Conservation (phyloP, 2,888 invertebrate genomes). For the Hirtodrosophila confusa region DNA sequence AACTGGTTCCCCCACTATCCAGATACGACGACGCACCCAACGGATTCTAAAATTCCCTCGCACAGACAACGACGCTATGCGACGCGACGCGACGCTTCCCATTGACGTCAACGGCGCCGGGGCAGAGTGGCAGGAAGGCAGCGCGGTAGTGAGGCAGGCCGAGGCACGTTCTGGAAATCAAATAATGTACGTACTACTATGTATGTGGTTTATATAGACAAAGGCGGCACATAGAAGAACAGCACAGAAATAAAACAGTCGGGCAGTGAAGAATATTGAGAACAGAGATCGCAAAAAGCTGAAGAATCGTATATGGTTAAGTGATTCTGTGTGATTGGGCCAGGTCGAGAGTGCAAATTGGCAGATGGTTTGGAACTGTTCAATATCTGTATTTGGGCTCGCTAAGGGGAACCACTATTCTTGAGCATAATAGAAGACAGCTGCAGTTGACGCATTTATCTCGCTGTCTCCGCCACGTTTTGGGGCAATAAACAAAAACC, state of each 20-base stretch:
- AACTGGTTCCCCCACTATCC: constrained; percentile 39
- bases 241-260: constrained; percentile 49
- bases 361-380: constrained; percentile 58
- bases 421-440: constrained; percentile 13
- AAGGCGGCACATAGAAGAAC: constrained; percentile 37
- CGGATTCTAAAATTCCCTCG: constrained; percentile 30
- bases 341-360: constrained; percentile 71
- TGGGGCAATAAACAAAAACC: constrained; percentile 54
- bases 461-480: neutral
- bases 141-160: constrained; percentile 66
- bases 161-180: constrained; percentile 78
- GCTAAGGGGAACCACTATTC: constrained; percentile 25
- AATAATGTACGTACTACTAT: constrained; percentile 46
- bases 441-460: constrained; percentile 47
- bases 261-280: constrained; percentile 12
- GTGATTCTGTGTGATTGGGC: constrained; percentile 34
- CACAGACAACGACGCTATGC: constrained; percentile 11
- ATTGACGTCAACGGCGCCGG: constrained; percentile 71
- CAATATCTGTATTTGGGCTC: constrained; percentile 34
- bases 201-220: constrained; percentile 39
- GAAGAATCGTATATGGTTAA: constrained; percentile 37
- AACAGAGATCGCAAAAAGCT: constrained; percentile 1
- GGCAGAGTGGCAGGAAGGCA: constrained; percentile 62
- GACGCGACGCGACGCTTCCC: constrained; percentile 26
- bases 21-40: constrained; percentile 14